phyloP scores from a whole-genome alignment of 1,140 invertebrate species.

The Pristionchus pacificus region DNA sequence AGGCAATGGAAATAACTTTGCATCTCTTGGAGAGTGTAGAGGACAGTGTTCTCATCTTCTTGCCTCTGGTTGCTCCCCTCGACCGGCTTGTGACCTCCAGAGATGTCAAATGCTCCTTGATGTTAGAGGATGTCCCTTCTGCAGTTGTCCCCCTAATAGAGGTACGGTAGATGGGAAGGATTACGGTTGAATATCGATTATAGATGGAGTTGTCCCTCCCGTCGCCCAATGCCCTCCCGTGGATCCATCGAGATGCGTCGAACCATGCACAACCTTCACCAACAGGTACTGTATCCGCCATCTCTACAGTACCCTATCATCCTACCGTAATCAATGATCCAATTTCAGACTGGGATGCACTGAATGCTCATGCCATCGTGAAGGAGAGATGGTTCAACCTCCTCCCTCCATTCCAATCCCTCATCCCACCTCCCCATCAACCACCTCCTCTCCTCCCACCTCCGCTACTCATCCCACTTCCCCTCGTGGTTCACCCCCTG shows the following conservation, averaged over 20 bases:
- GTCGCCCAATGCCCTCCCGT: slow-evolving; percentile 40
- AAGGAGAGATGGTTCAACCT: slow-evolving; percentile 15
- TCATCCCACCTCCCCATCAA: slow-evolving; percentile 17
- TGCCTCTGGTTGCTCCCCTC: slow-evolving; percentile 41
- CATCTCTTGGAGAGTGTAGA: slow-evolving; percentile 44
- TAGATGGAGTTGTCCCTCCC: slow-evolving; percentile 12
- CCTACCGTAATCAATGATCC: no score
- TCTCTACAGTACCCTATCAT: no score
- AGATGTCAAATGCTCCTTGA: slow-evolving; percentile 54
- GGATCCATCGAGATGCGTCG: slow-evolving; percentile 41
- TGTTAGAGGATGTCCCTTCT: slow-evolving; percentile 50
- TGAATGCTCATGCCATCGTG: slow-evolving; percentile 51
- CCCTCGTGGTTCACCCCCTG: slow-evolving; percentile 3
- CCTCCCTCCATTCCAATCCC: slow-evolving; percentile 13
- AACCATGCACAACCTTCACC: slow-evolving; percentile 57
- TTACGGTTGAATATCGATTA: background rate
- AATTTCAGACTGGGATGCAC: slow-evolving; percentile 49
- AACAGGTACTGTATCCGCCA: no score
- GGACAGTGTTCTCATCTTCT: slow-evolving; percentile 19
- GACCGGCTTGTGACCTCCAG: slow-evolving; percentile 41
- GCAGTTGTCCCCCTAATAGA: slow-evolving; percentile 49
- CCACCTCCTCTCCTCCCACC: slow-evolving; percentile 7
- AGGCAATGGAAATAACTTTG: slow-evolving; percentile 43
- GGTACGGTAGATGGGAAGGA: no score
- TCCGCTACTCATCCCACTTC: background rate